Base-by-base conservation (phyloP, 2,888 invertebrate genomes). In the Neuroscelio doddi region DNA sequence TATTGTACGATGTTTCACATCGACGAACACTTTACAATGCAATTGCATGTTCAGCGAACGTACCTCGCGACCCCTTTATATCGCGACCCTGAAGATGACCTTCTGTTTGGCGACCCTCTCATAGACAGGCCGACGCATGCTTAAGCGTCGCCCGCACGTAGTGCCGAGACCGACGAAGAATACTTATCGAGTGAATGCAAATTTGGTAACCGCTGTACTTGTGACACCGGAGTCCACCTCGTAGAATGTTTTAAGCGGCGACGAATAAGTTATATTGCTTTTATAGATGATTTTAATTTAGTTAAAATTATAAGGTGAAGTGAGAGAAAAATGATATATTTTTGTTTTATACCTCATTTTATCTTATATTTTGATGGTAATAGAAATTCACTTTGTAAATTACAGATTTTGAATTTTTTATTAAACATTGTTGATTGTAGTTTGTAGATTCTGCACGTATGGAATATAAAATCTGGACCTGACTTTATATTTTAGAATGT, bases 101-200 rank as follows among this genome's bases (percentile, higher is more conserved):
- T 56, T 52, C 38, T 52, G 63, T 63, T 59, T 63, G 63, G 56
- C 57, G 65, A 66, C 65, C 65, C 56, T 53, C 51, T 47, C 53
- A 53, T 55, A 61, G 57, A 46, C 55, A 34, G 14, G 16, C 34
- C 49, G 14, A 50, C 10, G 30, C 39, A 27, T 30, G 39, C 38
- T 51, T 51, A 32, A 51, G 42, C 32, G n/a, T 51, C 42, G 42
- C 32, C 51, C 63, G 65, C 65, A 63, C 65, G 69, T 69, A 66
- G 53, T 56, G 39, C 57, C 56, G 59, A 57, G 59, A 57, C 67
- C 63, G 59, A 59, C 51, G 59, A 36, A 58, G 63, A 63, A 63
- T 67, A 63, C 63, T 59, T 59, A 63, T 67, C 56, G 58, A 38
- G 56, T 63, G 56, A 65, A 69, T 66, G 63, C 61, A 63, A 69